Evolutionary conservation across 2,888 invertebrate genomes (phyloP).

Genomic region (Lydus trimaculatus): DNA sequence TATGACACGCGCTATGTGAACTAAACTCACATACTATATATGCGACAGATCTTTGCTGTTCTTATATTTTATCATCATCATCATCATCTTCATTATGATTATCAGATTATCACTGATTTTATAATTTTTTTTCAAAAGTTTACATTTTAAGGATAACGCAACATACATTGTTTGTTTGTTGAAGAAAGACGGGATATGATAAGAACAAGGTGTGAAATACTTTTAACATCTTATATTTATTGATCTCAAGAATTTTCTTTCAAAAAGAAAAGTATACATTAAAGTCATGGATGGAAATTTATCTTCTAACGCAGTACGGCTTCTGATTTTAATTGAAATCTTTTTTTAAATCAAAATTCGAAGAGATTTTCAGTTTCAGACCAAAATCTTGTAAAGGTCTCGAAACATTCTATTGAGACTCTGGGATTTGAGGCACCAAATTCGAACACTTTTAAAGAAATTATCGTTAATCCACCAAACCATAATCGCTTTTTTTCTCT

Average conservation of each 20-base stretch:
- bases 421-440: no score
- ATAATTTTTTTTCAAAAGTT: conserved; percentile 4
- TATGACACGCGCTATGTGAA: conserved; percentile 50
- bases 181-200: neutral
- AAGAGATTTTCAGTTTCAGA: no score
- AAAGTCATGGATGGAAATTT: no score
- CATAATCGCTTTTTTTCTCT: no score
- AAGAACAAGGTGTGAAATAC: conserved; percentile 4
- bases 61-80: conserved; percentile 24
- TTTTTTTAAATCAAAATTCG: no score
- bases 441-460: no score
- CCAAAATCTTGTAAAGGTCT: no score
- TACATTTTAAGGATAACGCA: neutral
- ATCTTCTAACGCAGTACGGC: no score
- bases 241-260: neutral
- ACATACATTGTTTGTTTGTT: conserved; percentile 3
- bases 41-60: conserved; percentile 25
- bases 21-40: conserved; percentile 30
- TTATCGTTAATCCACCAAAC: no score
- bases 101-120: conserved; percentile 7
- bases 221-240: neutral
- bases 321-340: no score
- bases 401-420: no score
- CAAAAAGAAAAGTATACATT: neutral
- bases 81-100: neutral